These are phyloP conservation scores for Chrysopilus asiliformis DNA, from an alignment of 2,888 invertebrate genomes.

Conservation along the genomic window DNA sequence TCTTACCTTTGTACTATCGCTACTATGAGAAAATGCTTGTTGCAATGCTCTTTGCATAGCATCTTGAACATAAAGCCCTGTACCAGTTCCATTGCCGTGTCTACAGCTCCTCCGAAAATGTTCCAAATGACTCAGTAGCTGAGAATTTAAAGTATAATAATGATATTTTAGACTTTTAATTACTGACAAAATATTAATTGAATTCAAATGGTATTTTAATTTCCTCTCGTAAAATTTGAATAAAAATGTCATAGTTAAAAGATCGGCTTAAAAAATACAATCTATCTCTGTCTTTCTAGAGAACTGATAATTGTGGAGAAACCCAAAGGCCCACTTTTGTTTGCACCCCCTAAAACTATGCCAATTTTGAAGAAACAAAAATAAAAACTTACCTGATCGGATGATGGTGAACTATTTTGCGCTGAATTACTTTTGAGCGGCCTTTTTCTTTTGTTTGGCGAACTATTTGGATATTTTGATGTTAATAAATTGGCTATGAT, in stretches of 20 bases:
- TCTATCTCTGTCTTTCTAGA: too few species aligned
- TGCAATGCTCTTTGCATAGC: constrained; percentile 84
- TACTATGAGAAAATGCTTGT: constrained; percentile 75
- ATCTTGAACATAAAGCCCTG: constrained; percentile 75
- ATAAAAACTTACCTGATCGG: constrained; percentile 55
- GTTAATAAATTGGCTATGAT: constrained; percentile 64
- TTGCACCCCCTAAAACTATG: too few species aligned
- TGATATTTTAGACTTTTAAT: constrained; percentile 7
- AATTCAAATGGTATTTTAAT: too few species aligned
- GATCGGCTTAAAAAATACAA: too few species aligned
- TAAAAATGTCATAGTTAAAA: not conserved
- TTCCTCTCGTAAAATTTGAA: not conserved
- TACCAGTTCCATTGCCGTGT: constrained; percentile 41
- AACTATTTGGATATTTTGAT: constrained; percentile 72
- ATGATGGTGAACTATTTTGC: constrained; percentile 56
- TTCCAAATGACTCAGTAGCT: constrained; percentile 85
- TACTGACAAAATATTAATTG: too few species aligned
- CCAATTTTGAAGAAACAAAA: too few species aligned
- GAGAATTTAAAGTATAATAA: constrained; percentile 20
- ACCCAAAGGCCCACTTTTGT: too few species aligned
- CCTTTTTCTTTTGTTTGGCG: constrained; percentile 85
- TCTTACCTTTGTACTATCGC: constrained; percentile 64
- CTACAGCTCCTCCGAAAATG: constrained; percentile 65
- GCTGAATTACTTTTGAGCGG: constrained; percentile 57
- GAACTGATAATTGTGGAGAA: too few species aligned